A percentile compares a stretch with the other conserved stretches of the same genome.
Evolutionary conservation across 1,140 invertebrate species (phyloP).

Genomic region (Coptotermes formosanus): DNA sequence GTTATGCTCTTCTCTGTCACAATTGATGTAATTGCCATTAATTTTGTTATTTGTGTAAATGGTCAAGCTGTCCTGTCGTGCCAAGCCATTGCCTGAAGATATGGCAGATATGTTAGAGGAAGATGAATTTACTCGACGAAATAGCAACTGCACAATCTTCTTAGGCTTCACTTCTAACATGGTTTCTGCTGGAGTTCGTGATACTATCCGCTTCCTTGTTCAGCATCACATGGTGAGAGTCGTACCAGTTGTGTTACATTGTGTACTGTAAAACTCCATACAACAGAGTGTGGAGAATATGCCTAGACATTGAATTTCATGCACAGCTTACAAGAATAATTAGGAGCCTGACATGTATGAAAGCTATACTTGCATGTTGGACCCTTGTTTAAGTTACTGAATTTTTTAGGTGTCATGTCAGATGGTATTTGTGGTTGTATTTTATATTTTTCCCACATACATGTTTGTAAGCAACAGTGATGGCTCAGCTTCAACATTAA

Average conservation of each 20-base stretch:
- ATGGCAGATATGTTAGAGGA: constrained; percentile 66
- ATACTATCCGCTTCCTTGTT: constrained; percentile 86
- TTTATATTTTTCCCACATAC: no score
- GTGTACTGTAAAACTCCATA: no score
- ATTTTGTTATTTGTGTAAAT: constrained; percentile 6
- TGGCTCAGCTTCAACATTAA: no score
- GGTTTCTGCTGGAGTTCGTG: constrained; percentile 90
- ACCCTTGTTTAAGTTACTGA: no score
- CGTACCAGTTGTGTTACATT: not conserved
- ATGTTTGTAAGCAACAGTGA: no score
- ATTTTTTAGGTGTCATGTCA: no score
- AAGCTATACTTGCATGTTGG: no score
- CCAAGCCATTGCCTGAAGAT: constrained; percentile 62
- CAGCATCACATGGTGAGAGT: constrained; percentile 77
- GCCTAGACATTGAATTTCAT: no score
- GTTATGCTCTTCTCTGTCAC: not conserved
- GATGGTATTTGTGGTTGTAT: no score
- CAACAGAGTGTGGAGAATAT: no score
- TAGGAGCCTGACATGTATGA: no score
- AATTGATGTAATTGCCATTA: not conserved
- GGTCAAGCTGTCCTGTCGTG: constrained; percentile 56
- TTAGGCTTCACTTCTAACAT: constrained; percentile 98
- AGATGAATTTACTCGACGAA: constrained; percentile 76
- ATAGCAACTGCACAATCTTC: constrained; percentile 91
- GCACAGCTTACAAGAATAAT: no score